Base-by-base conservation (phyloP, 2,113 vertebrate species). In the Sinosuthora webbiana region DNA sequence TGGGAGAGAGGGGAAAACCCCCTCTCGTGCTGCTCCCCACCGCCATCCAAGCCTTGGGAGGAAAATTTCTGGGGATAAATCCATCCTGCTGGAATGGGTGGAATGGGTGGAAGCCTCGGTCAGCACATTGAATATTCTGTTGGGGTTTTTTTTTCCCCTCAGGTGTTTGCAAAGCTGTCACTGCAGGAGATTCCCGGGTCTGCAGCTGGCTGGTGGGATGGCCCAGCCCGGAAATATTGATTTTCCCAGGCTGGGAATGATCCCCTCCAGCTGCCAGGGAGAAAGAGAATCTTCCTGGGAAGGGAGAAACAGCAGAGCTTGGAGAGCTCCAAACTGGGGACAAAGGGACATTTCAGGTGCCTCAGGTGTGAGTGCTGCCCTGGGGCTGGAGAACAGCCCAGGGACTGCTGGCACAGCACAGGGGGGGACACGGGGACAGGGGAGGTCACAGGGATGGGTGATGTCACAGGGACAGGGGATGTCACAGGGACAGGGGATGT, bases 311-410 rank as follows among this genome's bases (percentile, higher is more conserved):
- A 24, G 21, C 7, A 30, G 31, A 79, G 78, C 50, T 1, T 13
- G 31, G 74, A 10, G 33, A 65, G 78, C 42, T 33, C 71, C 21
- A 5, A 57, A 28, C 3, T 0, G 2, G 20, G 23, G 30, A 35
- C 6, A 49, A 15, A 74, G 27, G 27, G 14, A 6, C 15, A 2
- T 1, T 24, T 4, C 9, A 18, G 1, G 7, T 39, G 19, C n/a
- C 45, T 20, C 6, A 6, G 8, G 14, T n/a, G 49, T 31, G 15
- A 3, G 15, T 3, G 14, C 14, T n/a, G 28, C n/a, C 21, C 15
- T 23, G 59, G 30, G 2, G 1, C 1, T 18, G 45, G 14, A 8
- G 35, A 33, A 11, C 3, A 23, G 11, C 41, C 42, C 21, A 5
- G 7, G 28, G 37, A 3, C 1, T 2, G 2, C 37, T 53, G 50